Evolutionary conservation across 2,113 vertebrate species (phyloP), one percentile per base, ranked within the genome.

Genomic region (Forbesichthys papilliferus): DNA sequence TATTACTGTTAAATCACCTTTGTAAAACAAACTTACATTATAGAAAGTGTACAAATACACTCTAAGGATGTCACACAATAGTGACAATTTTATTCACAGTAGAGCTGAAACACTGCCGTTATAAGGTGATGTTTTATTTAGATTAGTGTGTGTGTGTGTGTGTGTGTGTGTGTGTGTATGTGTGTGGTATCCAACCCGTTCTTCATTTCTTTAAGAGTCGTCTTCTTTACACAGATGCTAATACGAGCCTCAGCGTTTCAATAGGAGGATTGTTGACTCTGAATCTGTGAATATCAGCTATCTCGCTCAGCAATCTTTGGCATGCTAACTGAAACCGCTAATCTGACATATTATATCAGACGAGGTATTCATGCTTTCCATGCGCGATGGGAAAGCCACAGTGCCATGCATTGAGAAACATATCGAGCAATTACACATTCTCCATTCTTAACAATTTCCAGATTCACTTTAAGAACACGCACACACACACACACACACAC

Each of bases 341-440:
- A 92, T 92, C 87, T 89, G 86, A 90, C 85, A 86, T 90, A 88
- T 91, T 82, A 88, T 90, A 90, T 91, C 87, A 88, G 84, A 90
- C 74, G 80, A 84, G 81, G 70, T 88, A 88, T 92, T 90, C 88
- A 87, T 87, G 83, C 89, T 86, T 84, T 86, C 72, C 73, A 82
- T 81, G 56, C 80, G 84, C 87, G 85, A 81, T 69, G 77, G 71
- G 84, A 87, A 90, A 80, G 80, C 78, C 86, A 90, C 80, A 85
- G 82, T 82, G 84, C 52, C 49, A 18, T 73, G 79, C 75, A 83
- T 78, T 86, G 77, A 89, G 78, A 61, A 63, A 62, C 77, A 74
- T 63, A 80, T 66, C 52, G 78, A 70, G 79, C 81, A 83, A 88
- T 86, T 77, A 84, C 81, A 84, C 86, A 87, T 85, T 77, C 65